Percentiles rank a stretch among this genome's conserved stretches.
Conservation (phyloP, 2,113 vertebrate species). For the Athene noctua region DNA sequence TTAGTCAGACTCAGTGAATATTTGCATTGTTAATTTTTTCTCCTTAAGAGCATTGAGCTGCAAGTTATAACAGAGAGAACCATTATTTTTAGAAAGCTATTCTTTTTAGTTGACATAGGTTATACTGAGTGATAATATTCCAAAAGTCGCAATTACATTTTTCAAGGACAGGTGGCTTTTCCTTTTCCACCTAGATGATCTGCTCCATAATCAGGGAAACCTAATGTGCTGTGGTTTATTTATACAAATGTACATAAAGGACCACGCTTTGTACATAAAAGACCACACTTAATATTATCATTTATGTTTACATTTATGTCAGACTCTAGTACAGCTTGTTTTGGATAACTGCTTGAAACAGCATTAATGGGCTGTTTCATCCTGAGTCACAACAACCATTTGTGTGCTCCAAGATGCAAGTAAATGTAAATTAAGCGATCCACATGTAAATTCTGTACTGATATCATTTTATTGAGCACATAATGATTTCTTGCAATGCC, state of each 20-base stretch:
- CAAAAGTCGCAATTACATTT: background rate
- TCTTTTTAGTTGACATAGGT: background rate
- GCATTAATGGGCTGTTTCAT: background rate
- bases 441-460: background rate
- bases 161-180: background rate
- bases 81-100: background rate
- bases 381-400: constrained; percentile 12
- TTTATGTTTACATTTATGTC: constrained; percentile 36
- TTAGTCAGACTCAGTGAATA: background rate
- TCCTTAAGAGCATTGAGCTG: background rate
- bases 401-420: background rate
- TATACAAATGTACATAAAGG: background rate
- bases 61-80: background rate
- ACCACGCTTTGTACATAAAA: background rate
- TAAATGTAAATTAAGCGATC: background rate
- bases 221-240: background rate
- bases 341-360: constrained; percentile 15
- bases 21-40: background rate
- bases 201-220: background rate
- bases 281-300: background rate
- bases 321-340: constrained; percentile 6
- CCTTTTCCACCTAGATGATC: background rate
- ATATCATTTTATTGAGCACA: background rate
- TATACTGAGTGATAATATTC: background rate
- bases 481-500: background rate